Base-by-base conservation (phyloP, 2,113 vertebrate genomes). In the Myiagra hebetior region DNA sequence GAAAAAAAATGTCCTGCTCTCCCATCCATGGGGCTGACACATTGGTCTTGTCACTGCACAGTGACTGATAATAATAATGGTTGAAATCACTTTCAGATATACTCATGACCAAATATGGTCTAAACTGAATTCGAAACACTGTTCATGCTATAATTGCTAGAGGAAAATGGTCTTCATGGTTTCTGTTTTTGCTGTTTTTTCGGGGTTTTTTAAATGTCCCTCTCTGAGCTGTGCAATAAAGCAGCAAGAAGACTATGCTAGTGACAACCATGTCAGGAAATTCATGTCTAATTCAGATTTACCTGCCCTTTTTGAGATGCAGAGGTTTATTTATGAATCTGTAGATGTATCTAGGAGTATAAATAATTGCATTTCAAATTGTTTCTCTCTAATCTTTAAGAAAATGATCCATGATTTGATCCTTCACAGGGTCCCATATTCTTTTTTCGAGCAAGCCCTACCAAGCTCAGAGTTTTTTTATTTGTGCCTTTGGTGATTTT, bases 1-100 rank as follows among this genome's bases (percentile, higher is more conserved):
- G 70, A 50, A 85, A 92, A 93, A 97, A 97, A 94, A 90, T 60
- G 56, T 86, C 59, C 56, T 93, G 33, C 88, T 97, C 83, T 95
- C 56, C 74, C 91, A 64, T 91, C 77, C 67, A 68, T 13, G 3
- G 17, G 85, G 56, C 91, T 47, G 72, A 94, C 85, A 80, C 39
- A 92, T 91, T 96, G 95, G 70, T 89, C 78, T 93, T 97, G 93
- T 89, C 96, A 93, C 53, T 2, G 18, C 49, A 70, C 9, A 30
- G 52, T 82, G 91, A 89, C 60, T 92, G 81, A 92, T 91, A 83
- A 85, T 89, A 93, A 83, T 85, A 73, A 63, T 63, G 35, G 50
- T 60, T 91, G 60, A 91, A 93, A 96, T 56, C 31, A 73, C 52
- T 85, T 95, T 96, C 81, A 96, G 62, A 65, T 41, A 75, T 21